Evolutionary conservation across 2,797 vertebrate species (phyloP), one percentile per base, ranked within the genome.

Genomic region (Pristis pectinata): DNA sequence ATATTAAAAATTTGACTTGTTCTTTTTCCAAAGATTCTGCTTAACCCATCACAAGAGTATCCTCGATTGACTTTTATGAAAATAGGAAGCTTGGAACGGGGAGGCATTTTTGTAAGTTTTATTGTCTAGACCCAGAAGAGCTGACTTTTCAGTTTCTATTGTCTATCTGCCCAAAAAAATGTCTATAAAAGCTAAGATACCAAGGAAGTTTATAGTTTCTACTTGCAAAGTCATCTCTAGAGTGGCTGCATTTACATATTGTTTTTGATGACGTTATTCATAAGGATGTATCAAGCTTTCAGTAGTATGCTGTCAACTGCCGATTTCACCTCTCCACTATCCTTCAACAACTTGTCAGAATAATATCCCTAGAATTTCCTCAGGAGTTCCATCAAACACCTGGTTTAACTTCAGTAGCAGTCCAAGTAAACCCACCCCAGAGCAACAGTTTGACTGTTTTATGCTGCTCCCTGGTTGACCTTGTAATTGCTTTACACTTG

Each of bases 21-120:
- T 93, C 15, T 72, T 53, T 44, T 56, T 94, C 15, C 92, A 56
- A 76, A 94, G 92, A 70, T 74, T 76, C 70, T 11, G 1, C 15
- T 6, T 76, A n/a, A 19, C 41, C 7, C 4, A 34, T 30, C 72
- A 22, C 27, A 44, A 76, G 70, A 74, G 49, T 56, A 49, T 41
- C 56, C 87, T 61, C 30, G 22, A 93, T 27, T n/a, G 79, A 92
- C 3, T 74, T 96, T 96, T 95, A 93, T 96, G 82, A 95, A 95
- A n/a, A 95, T 96, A 94, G 95, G 95, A 49, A 94, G 74, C 94
- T 95, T 96, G 94, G 94, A 96, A 95, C 94, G 95, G 91, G 95
- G 95, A 95, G 95, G 95, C 94, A 94, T 96, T 95, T 96, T 96
- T 95, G 95, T 96, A 70, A 96, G 95, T 96, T 95, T 72, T 67